These are phyloP conservation scores for Ectropis crepuscularia DNA, from an alignment of 2,888 invertebrate genomes.

Conservation along the genomic window DNA sequence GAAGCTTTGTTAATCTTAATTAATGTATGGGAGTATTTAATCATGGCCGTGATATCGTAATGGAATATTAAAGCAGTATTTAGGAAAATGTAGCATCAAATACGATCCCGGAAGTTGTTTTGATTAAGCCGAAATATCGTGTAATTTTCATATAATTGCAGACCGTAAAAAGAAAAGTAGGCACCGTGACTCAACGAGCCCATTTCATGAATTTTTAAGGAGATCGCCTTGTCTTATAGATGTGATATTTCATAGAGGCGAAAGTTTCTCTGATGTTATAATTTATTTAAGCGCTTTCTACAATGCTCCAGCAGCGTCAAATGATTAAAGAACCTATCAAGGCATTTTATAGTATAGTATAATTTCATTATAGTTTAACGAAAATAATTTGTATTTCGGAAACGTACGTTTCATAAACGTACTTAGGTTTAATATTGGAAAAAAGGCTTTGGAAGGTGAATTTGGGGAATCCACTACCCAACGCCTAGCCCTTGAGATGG, in stretches of 20 bases:
- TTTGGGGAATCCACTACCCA: too few species aligned
- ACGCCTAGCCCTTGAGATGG: too few species aligned
- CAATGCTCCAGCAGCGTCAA: conserved; percentile 44
- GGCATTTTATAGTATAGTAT: too few species aligned
- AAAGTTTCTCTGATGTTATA: conserved; percentile 34
- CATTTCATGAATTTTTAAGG: conserved; percentile 17
- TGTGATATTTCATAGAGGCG: conserved; percentile 20
- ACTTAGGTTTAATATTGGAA: too few species aligned
- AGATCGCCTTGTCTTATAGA: conserved; percentile 11
- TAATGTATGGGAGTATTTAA: conserved; percentile 24
- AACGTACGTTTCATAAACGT: too few species aligned
- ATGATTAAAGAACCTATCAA: conserved; percentile 36
- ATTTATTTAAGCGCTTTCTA: conserved; percentile 46
- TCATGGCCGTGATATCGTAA: conserved; percentile 14
- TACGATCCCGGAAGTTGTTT: conserved; percentile 4
- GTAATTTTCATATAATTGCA: conserved; percentile 7
- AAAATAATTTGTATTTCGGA: too few species aligned
- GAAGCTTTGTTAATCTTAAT: conserved; percentile 22
- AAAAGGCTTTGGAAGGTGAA: too few species aligned
- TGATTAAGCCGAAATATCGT: conserved; percentile 1
- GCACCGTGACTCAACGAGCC: conserved; percentile 5
- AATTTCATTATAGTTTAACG: too few species aligned
- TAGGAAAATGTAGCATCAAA: conserved; percentile 7
- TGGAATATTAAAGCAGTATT: conserved; percentile 15
- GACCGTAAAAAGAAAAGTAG: not conserved